Evolutionary conservation across 2,888 invertebrate species (phyloP).

Genomic region (Limnephilus rhombicus): DNA sequence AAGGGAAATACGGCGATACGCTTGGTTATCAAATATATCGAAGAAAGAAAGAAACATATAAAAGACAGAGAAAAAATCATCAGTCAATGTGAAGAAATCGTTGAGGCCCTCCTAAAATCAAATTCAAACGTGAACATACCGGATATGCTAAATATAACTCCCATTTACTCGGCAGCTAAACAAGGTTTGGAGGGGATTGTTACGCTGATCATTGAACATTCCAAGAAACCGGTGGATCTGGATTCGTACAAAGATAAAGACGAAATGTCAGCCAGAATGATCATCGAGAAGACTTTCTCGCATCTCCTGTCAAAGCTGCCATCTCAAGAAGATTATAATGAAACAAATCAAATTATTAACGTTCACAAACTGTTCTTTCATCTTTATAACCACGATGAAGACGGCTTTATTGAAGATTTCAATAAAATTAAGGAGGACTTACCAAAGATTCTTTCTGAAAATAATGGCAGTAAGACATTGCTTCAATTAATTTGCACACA

Average conservation of each 20-base stretch:
- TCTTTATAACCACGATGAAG: constrained; percentile 79
- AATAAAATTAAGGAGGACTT: constrained; percentile 74
- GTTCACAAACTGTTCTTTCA: constrained; percentile 77
- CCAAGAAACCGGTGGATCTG: constrained; percentile 76
- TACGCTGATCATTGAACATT: constrained; percentile 76
- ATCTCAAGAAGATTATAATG: constrained; percentile 69
- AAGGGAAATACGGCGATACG: constrained; percentile 78
- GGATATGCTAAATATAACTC: constrained; percentile 77
- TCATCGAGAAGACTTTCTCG: constrained; percentile 78
- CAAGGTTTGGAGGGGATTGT: constrained; percentile 77
- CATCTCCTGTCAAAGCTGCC: constrained; percentile 73
- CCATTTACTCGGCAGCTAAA: constrained; percentile 80
- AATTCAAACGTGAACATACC: constrained; percentile 78
- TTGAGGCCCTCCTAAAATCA: constrained; percentile 77
- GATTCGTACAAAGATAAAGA: constrained; percentile 78
- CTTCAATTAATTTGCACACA: constrained; percentile 77
- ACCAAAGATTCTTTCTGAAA: constrained; percentile 71
- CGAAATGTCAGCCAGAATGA: constrained; percentile 78
- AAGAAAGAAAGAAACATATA: no score
- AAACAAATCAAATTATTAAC: constrained; percentile 72
- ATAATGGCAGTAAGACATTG: constrained; percentile 75
- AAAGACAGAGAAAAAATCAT: constrained; percentile 74
- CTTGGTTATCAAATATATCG: constrained; percentile 75
- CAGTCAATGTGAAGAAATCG: constrained; percentile 75
- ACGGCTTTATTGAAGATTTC: constrained; percentile 77